These are phyloP conservation scores for Homarus americanus DNA, from an alignment of 1,140 invertebrate genomes.

Conservation along the genomic window DNA sequence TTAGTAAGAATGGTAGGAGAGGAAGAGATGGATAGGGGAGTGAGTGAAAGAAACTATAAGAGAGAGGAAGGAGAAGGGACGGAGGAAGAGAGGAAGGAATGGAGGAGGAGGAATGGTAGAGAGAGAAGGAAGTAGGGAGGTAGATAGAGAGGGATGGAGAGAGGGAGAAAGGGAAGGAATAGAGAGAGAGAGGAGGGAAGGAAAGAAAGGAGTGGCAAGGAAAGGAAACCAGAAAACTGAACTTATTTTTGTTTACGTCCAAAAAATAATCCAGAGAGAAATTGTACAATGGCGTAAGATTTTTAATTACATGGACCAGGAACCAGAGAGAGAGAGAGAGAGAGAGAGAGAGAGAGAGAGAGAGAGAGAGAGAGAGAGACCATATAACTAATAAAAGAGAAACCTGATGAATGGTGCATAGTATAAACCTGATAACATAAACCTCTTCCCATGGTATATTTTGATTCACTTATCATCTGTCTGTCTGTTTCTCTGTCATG, in stretches of 20 bases:
- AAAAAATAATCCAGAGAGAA: too few relatives aligned
- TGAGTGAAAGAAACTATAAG: background rate
- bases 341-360: slow-evolving; percentile 12
- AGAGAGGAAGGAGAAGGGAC: background rate
- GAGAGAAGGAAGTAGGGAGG: background rate
- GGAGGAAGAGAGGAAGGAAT: background rate
- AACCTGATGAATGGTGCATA: too few relatives aligned
- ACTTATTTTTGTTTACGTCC: too few relatives aligned
- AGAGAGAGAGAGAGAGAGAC: slow-evolving; percentile 3
- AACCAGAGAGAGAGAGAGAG: background rate
- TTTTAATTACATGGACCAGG: too few relatives aligned
- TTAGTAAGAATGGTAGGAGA: background rate
- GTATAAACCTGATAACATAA: too few relatives aligned
- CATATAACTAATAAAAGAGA: too few relatives aligned
- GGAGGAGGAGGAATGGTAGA: background rate
- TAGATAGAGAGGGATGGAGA: background rate
- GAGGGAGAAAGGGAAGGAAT: background rate
- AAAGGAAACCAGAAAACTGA: too few relatives aligned
- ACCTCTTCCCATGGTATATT: too few relatives aligned
- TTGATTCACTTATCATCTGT: too few relatives aligned
- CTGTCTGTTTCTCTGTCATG: too few relatives aligned
- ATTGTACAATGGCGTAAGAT: too few relatives aligned
- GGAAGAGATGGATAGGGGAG: background rate
- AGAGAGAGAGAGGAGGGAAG: background rate
- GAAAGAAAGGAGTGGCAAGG: background rate